Evolutionary conservation across 64 coral and sea anemone genomes (phyloP).

Genomic region (Actinia tenebrosa): DNA sequence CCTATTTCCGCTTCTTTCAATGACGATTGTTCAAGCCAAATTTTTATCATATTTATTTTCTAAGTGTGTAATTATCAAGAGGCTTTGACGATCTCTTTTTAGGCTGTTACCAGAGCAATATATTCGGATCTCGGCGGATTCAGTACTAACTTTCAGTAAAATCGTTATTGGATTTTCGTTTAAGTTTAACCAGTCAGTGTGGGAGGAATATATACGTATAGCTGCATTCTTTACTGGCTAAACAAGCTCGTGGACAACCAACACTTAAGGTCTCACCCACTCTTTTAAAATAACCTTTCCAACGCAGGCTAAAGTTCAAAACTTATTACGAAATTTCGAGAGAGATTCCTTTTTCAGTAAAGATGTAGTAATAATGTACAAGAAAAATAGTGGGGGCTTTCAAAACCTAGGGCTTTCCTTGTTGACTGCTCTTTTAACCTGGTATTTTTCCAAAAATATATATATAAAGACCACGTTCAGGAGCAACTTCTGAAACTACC

Average conservation of each 20-base stretch:
- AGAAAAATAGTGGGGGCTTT: not conserved
- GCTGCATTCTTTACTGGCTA: not conserved
- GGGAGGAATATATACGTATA: too few relatives aligned
- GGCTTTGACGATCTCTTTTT: too few relatives aligned
- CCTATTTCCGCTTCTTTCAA: not conserved
- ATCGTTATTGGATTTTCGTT: too few relatives aligned
- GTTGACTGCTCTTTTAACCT: not conserved
- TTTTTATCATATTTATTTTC: constrained; percentile 2
- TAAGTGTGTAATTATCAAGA: not conserved
- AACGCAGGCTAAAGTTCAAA: not conserved
- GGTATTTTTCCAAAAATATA: not conserved
- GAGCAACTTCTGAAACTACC: not conserved
- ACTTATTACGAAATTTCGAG: not conserved
- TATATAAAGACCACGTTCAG: too few relatives aligned
- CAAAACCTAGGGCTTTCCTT: not conserved
- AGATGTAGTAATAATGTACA: not conserved
- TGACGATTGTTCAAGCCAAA: not conserved
- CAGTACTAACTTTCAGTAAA: too few relatives aligned
- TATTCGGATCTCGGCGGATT: too few relatives aligned
- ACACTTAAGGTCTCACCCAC: not conserved
- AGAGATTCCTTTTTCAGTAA: not conserved
- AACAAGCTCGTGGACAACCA: not conserved
- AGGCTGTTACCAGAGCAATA: too few relatives aligned
- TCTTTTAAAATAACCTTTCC: not conserved
- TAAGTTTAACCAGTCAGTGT: too few relatives aligned